Percentiles rank a stretch among this genome's conserved stretches.
phyloP scores from a whole-genome alignment of 2,888 invertebrate genomes.

The Microchrysa polita region DNA sequence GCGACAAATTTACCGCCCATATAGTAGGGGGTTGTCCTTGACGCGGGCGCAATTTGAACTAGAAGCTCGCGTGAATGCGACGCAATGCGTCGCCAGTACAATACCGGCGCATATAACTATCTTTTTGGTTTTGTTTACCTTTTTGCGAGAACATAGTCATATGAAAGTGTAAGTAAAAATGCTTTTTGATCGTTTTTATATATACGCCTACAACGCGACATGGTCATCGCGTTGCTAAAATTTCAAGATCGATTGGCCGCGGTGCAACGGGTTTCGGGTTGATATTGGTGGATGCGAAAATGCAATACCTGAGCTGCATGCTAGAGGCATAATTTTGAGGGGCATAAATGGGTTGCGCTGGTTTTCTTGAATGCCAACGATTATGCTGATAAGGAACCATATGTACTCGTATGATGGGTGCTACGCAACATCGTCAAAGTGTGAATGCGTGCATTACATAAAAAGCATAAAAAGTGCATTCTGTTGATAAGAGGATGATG shows the following conservation, averaged over 20 bases:
- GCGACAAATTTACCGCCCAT: background rate
- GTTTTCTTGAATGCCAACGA: no score
- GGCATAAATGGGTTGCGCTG: constrained; percentile 3
- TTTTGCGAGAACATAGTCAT: background rate
- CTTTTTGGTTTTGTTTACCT: constrained; percentile 11
- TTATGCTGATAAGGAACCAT: no score
- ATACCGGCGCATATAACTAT: background rate
- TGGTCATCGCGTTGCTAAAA: background rate
- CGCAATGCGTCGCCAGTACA: constrained; percentile 12
- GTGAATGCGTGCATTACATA: constrained; percentile 22
- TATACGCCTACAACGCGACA: background rate
- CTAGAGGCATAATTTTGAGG: constrained; percentile 16
- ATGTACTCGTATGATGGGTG: no score
- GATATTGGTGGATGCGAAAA: background rate
- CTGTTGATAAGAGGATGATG: constrained; percentile 9
- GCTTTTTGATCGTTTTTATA: constrained; percentile 4
- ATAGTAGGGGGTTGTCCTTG: constrained; percentile 46
- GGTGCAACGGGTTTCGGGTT: background rate
- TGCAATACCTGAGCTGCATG: background rate
- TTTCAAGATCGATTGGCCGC: constrained; percentile 35
- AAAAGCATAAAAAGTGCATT: constrained; percentile 41
- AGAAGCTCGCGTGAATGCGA: constrained; percentile 12
- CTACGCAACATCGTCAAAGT: background rate
- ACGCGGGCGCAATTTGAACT: constrained; percentile 36
- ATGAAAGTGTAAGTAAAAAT: background rate